phyloP scores from a whole-genome alignment of 2,797 vertebrate species.

The Oceanodroma leucorhoa region DNA sequence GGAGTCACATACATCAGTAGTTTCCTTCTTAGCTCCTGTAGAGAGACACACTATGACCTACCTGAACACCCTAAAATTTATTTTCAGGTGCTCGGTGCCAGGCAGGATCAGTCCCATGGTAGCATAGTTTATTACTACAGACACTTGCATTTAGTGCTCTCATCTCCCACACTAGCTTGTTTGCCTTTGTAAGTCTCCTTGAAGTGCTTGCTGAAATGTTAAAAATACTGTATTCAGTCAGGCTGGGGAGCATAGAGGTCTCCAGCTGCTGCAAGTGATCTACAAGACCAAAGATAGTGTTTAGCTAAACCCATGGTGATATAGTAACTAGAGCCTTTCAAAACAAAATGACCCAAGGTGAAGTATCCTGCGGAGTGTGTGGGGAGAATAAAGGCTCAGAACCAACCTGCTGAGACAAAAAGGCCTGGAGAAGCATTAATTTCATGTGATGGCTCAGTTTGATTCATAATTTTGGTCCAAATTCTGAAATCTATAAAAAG shows the following conservation, averaged over 20 bases:
- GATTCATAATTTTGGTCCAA: background rate
- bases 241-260: background rate
- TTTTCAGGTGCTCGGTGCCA: background rate
- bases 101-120: background rate
- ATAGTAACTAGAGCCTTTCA: conserved; percentile 11
- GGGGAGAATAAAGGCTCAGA: background rate
- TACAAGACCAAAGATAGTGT: conserved; percentile 25
- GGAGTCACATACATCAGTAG: background rate
- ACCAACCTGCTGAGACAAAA: background rate
- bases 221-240: background rate
- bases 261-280: conserved; percentile 16
- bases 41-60: background rate
- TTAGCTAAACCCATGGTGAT: conserved; percentile 11
- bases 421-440: background rate
- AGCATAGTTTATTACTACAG: background rate
- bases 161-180: background rate
- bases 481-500: background rate
- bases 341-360: conserved; percentile 11
- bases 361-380: background rate
- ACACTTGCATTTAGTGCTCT: background rate
- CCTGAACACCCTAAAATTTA: background rate
- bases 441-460: background rate
- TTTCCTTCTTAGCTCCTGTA: background rate
- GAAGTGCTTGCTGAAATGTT: conserved; percentile 3
- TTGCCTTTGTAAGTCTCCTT: conserved; percentile 54